These are phyloP conservation scores for Illadopsis cleaveri DNA, from an alignment of 2,113 vertebrate species.

Conservation along the genomic window DNA sequence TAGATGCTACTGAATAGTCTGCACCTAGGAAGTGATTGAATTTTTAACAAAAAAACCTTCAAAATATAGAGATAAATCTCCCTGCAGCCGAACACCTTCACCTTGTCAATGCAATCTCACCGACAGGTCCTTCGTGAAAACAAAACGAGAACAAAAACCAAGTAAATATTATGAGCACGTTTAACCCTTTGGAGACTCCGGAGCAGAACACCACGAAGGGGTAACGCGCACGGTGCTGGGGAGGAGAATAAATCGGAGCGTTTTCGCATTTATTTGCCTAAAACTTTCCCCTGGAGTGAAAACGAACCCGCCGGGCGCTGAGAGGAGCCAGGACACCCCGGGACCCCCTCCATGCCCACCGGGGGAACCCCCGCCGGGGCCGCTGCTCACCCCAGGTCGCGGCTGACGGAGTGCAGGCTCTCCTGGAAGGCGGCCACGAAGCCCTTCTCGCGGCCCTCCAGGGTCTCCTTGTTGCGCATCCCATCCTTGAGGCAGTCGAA, in stretches of 20 bases:
- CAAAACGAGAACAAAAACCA: background rate
- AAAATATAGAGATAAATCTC: background rate
- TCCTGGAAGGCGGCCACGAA: slow-evolving; percentile 94
- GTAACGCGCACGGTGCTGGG: rapidly evolving
- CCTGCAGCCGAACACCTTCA: background rate
- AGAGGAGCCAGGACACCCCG: background rate
- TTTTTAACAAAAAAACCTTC: background rate
- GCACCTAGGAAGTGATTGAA: rapidly evolving
- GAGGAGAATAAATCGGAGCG: rapidly evolving
- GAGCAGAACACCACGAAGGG: background rate
- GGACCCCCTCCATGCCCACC: background rate
- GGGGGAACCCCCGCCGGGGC: background rate
- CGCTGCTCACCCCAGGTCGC: slow-evolving; percentile 90
- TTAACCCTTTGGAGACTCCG: background rate
- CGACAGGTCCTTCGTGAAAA: background rate
- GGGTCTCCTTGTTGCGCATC: slow-evolving; percentile 91
- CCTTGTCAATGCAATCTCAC: background rate
- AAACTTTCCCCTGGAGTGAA: background rate
- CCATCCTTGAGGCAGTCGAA: slow-evolving; percentile 97
- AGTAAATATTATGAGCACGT: rapidly evolving
- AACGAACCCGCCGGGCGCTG: rapidly evolving
- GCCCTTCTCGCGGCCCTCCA: slow-evolving; percentile 90
- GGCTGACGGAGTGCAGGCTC: slow-evolving; percentile 93
- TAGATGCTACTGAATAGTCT: background rate
- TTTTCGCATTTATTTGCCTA: background rate